Base-by-base conservation (phyloP, 2,797 vertebrate species). In the Schizothorax lantsangensis region DNA sequence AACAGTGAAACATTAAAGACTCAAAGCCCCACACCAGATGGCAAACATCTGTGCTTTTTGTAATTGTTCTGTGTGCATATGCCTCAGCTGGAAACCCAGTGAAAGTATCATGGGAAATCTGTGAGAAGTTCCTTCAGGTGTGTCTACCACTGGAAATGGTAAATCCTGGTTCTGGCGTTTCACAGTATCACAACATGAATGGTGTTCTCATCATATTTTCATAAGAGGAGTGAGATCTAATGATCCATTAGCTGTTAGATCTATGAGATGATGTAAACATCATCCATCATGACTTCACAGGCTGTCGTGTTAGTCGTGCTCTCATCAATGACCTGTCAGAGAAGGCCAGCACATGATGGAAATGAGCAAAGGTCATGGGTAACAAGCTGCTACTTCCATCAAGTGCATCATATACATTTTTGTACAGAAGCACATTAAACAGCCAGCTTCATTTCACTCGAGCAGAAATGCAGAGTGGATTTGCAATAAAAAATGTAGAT, bases 211-310 rank as follows among this genome's bases (percentile, higher is more conserved):
- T 43, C 38, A 12, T 66, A 45, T 80, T 64, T 17, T 62, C 6
- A 79, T 79, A 79, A 43, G 12, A 4, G 36, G 77, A 59, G 57
- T 26, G 71, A 36, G 40, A 47, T 33, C 30, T 64, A 84, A 77
- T 52, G 83, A 75, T 49, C 72, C 57, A 26, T 77, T 84, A 62
- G 40, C 54, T 75, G 71, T 47, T 74, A 74, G 30, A 74, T 47
- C 40, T 47, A 19, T 73, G n/a, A 45, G 5, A 54, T 1, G 7
- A 49, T 59, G 71, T 75, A 84, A 84, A 75, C 12, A 75, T 84
- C 57, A 84, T 84, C 72, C 30, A 84, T 84, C 72, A 66, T 38
- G 57, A 66, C 83, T 49, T 59, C 54, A 75, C n/a, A 75, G 21
- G 75, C 62, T 85, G 74, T 40, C 36, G 0, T 40, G 36, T 23